Conservation (phyloP, 2,888 invertebrate species). For the Diarsia mendica region DNA sequence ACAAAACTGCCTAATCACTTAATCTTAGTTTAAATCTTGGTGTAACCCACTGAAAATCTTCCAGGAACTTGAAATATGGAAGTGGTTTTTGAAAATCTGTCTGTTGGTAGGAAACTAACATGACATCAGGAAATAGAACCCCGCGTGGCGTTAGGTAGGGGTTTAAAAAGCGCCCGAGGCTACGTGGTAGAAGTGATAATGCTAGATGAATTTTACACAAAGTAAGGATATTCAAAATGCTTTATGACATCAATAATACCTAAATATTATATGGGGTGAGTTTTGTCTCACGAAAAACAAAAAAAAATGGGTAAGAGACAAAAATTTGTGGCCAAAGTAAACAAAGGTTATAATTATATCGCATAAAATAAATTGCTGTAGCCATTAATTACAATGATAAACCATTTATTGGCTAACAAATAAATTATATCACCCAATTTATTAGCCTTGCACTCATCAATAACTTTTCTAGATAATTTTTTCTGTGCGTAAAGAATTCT, state of each 20-base stretch:
- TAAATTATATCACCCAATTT: background rate
- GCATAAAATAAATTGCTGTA: background rate
- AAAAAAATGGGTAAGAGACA: background rate
- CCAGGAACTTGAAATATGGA: background rate
- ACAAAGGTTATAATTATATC: background rate
- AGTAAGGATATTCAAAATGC: background rate
- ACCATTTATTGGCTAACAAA: background rate
- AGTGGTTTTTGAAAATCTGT: background rate
- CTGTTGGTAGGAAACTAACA: slow-evolving; percentile 1
- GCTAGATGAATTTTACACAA: background rate
- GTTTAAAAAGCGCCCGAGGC: background rate
- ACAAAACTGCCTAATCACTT: slow-evolving; percentile 38
- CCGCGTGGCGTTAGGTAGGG: background rate
- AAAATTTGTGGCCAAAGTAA: background rate
- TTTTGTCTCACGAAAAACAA: background rate
- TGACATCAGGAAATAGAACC: slow-evolving; percentile 23
- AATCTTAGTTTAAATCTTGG: slow-evolving; percentile 34
- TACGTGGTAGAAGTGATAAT: background rate
- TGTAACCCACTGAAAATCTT: slow-evolving; percentile 1
- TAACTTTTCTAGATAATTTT: background rate
- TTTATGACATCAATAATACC: slow-evolving; percentile 2
- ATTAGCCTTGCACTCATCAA: slow-evolving; percentile 7
- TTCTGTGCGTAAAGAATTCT: background rate
- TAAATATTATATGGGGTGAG: background rate
- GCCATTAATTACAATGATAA: slow-evolving; percentile 4